A percentile compares a stretch with the other conserved stretches of the same genome.
Conservation (phyloP, 92 coral and sea anemone species). For the Epizoanthus stellaris region DNA sequence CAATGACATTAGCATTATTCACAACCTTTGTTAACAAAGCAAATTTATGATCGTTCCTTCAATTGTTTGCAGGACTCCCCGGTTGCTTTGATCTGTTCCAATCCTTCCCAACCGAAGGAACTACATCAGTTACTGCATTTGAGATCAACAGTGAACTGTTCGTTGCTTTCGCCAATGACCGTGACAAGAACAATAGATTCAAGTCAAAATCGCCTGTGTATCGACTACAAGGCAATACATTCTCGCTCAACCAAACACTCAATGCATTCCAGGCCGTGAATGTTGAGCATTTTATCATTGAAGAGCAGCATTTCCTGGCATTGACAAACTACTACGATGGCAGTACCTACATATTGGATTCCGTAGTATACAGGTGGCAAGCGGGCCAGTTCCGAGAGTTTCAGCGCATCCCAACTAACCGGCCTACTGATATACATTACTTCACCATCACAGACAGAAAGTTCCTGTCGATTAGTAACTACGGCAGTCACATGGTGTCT, state of each 20-base stretch:
- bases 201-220: not conserved
- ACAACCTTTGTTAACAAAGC: too few species aligned
- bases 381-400: too few species aligned
- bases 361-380: too few species aligned
- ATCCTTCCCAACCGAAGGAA: not conserved
- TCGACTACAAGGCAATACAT: not conserved
- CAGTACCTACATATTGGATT: too few species aligned
- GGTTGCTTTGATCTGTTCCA: not conserved
- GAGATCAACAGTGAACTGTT: not conserved
- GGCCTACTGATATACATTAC: not conserved
- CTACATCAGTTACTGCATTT: not conserved
- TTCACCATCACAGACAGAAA: not conserved
- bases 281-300: not conserved
- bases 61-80: not conserved
- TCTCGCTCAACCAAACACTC: not conserved
- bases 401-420: too few species aligned
- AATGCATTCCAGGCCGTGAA: not conserved
- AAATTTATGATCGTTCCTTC: too few species aligned
- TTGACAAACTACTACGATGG: too few species aligned
- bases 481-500: not conserved
- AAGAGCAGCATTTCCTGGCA: too few species aligned
- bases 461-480: not conserved
- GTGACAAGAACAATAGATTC: not conserved
- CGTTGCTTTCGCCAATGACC: not conserved
- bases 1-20: too few species aligned